Base-by-base conservation (phyloP, 2,797 vertebrate species). In the Cercopithecus diana region DNA sequence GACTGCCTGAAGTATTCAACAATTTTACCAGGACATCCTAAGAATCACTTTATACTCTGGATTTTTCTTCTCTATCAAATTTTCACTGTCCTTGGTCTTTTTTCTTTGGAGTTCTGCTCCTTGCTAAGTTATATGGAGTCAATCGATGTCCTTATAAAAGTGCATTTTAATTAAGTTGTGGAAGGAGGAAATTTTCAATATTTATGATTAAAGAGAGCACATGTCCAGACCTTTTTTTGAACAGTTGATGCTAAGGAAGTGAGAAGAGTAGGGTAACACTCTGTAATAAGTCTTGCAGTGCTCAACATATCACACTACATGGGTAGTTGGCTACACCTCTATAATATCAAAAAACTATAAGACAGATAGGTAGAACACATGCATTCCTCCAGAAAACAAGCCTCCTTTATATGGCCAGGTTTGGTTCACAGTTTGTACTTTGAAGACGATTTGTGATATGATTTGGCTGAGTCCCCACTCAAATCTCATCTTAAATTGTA, bases 151-250 rank as follows among this genome's bases (percentile, higher is more conserved):
- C 43, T 90, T 86, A 61, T 45, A 93, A 89, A 86, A 58, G 13
- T 24, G 67, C 50, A 91, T 73, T 90, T 77, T 95, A 91, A 86
- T 85, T 93, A 92, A 89, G 41, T 95, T 95, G 10, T 89, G 26
- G 57, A 30, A 79, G 39, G 58, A 96, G 8, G 10, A 96, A 67
- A 41, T 20, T 86, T 84, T 94, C 82, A 61, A 70, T 19, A 57
- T 93, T 85, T 15, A 50, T 84, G 30, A 64, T 96, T 80, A 75
- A 96, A 30, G 36, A 73, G 10, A 24, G 17, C 10, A 50, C 10
- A 75, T 72, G 5, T 50, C 17, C 11, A 94, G n/a, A 13, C 6
- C 14, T 20, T 45, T 73, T 86, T 58, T 87, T 87, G 48, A n/a
- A 67, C 6, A 94, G 33, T 12, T 55, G 9, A 11, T 48, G 43